Base-by-base conservation (phyloP, 30 jellyfish, hydroid and myxozoan genomes). In the Hydractinia echinata region DNA sequence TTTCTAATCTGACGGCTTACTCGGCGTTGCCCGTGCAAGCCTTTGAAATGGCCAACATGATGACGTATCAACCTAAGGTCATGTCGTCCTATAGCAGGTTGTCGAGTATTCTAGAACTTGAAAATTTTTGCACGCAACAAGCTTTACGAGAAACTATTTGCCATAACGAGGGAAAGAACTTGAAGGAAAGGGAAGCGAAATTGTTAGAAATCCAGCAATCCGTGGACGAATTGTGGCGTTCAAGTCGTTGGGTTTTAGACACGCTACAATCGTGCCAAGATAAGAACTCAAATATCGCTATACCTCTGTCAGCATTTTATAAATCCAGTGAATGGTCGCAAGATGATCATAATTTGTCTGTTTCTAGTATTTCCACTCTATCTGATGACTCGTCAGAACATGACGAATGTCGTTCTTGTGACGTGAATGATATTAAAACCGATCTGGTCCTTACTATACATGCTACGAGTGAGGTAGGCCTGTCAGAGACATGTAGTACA, bases 201-300 rank as follows among this genome's bases (percentile, higher is more conserved):
- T 69, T 94, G 9, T 19, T 83, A 13, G 94, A 86, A 18, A 62
- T 88, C 44, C 99, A 94, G 66, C 91, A 84, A 73, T 58, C 70
- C 8, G 97, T 88, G 51, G 99, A 94, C 74, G 81, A 73, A 15
- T 81, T 83, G 49, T 94, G 99, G 99, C 91, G 73, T 76, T 64
- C 84, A 51, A 91, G 96, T 51, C 91, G 99, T 18, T 94, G 99
- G 99, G 88, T 94, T 4, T 64, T 94, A n/a, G 99, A 94, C 50
- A 87, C 95, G 7, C 83, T 94, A 3, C 96, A 88, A 58, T 51
- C 96, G 5, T 90, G 96, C 14, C 87, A 90, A 62, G 97, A 88
- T 68, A 84, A 79, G 83, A 86, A 88, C 61, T 86, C 76, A 30
- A 84, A 70, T 62, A 81, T 88, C 70, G 97, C 97, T 51, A 85